Conservation (phyloP, 2,888 invertebrate species). For the Cremastobaeus sp. region DNA sequence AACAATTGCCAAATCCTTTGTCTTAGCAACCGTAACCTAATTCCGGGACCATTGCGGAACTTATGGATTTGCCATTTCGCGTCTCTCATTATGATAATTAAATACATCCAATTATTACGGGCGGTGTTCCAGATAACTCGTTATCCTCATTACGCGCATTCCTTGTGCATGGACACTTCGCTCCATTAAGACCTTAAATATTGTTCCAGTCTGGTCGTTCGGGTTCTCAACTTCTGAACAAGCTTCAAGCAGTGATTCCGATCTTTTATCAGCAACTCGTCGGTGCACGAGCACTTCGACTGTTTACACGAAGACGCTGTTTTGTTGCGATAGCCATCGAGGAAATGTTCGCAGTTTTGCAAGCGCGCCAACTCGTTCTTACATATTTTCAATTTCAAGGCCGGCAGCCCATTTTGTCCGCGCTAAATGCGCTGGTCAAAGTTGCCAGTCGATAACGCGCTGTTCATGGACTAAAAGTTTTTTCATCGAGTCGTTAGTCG, state of each 20-base stretch:
- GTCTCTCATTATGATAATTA: constrained; percentile 31
- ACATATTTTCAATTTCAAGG: constrained; percentile 25
- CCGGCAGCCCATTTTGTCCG: constrained; percentile 7
- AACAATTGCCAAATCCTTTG: constrained; percentile 27
- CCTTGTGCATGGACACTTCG: constrained; percentile 21
- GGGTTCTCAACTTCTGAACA: constrained; percentile 4
- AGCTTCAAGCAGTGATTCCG: too few species aligned
- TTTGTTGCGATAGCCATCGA: too few species aligned
- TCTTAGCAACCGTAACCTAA: constrained; percentile 20
- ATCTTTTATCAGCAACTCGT: too few species aligned
- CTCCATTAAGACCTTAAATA: constrained; percentile 22
- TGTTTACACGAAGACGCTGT: too few species aligned
- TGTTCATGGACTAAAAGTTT: too few species aligned
- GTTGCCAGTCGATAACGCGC: too few species aligned
- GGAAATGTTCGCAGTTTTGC: constrained; percentile 10
- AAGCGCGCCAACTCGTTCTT: not conserved
- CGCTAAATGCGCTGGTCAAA: too few species aligned
- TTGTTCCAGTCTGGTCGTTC: constrained; percentile 26
- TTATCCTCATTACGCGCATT: constrained; percentile 11
- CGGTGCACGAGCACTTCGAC: too few species aligned
- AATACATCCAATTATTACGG: constrained; percentile 25
- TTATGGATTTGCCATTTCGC: constrained; percentile 7
- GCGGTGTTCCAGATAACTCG: constrained; percentile 11
- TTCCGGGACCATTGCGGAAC: not conserved
- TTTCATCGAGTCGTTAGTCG: constrained; percentile 11